These are phyloP conservation scores for Philopotamus ludificatus DNA, from an alignment of 1,140 invertebrate genomes.

Conservation along the genomic window DNA sequence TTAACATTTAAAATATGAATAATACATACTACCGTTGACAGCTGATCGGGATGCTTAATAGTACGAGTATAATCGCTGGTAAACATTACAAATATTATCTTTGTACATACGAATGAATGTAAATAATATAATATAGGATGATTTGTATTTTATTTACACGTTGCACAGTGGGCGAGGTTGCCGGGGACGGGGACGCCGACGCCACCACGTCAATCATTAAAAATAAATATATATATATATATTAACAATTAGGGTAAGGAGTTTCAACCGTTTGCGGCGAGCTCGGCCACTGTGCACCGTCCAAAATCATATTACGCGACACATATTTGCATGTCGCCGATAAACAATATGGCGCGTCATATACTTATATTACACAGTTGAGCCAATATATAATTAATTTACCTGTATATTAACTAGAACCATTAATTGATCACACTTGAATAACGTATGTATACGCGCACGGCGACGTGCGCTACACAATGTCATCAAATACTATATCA, in stretches of 20 bases:
- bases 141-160: no score
- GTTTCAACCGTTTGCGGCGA: neutral
- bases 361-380: conserved; percentile 5
- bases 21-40: conserved; percentile 9
- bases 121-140: no score
- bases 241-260: neutral
- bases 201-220: no score
- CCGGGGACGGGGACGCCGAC: no score
- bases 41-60: neutral
- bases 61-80: neutral
- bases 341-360: neutral
- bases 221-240: conserved; percentile 2
- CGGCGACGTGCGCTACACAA: neutral
- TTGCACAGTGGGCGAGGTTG: no score
- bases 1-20: no score
- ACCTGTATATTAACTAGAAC: conserved; percentile 21
- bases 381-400: conserved; percentile 8
- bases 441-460: neutral
- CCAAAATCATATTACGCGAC: no score
- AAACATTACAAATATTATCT: no score
- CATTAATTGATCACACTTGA: conserved; percentile 24
- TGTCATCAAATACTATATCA: neutral
- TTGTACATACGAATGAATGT: no score
- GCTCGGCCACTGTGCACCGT: no score
- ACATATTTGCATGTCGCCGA: neutral